Percentiles rank a stretch among this genome's conserved stretches.
These are phyloP conservation scores for Temnothorax nylanderi DNA, from an alignment of 1,140 invertebrate species.

Conservation along the genomic window DNA sequence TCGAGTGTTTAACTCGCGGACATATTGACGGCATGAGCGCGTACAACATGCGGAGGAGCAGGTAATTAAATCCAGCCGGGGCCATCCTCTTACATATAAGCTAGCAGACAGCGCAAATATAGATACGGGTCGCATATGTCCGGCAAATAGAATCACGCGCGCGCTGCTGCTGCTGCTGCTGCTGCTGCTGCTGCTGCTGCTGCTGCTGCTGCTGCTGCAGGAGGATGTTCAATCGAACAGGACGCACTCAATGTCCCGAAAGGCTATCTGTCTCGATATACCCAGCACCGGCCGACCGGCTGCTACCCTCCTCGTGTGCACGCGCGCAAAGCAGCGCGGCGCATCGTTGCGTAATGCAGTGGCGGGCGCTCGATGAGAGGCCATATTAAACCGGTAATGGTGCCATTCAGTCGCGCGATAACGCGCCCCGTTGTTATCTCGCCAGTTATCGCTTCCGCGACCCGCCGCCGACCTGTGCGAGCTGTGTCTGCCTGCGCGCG, in stretches of 20 bases:
- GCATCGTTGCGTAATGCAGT: constrained; percentile 67
- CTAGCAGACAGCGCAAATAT: constrained; percentile 68
- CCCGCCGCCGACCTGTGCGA: not conserved
- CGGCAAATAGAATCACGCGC: constrained; percentile 78
- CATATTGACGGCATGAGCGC: not conserved
- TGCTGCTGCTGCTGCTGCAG: constrained; percentile 5
- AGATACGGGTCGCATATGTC: constrained; percentile 73
- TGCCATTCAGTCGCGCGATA: constrained; percentile 69
- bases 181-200: constrained; percentile 43
- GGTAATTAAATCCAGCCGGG: constrained; percentile 69
- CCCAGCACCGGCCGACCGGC: constrained; percentile 61
- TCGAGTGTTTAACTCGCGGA: not conserved
- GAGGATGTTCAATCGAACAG: constrained; percentile 81
- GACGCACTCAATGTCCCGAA: constrained; percentile 82
- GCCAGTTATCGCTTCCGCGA: constrained; percentile 33
- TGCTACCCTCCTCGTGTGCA: constrained; percentile 9
- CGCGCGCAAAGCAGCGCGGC: constrained; percentile 1
- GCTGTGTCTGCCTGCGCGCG: not conserved
- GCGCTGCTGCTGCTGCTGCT: not conserved
- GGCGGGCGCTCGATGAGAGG: constrained; percentile 61
- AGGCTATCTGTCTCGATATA: constrained; percentile 81
- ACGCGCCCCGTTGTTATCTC: constrained; percentile 46
- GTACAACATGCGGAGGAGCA: not conserved
- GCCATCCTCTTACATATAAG: constrained; percentile 55
- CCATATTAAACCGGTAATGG: constrained; percentile 75